Evolutionary conservation across 2,797 vertebrate genomes (phyloP), one percentile per base, ranked within the genome.

Genomic region (Botia kubotai): DNA sequence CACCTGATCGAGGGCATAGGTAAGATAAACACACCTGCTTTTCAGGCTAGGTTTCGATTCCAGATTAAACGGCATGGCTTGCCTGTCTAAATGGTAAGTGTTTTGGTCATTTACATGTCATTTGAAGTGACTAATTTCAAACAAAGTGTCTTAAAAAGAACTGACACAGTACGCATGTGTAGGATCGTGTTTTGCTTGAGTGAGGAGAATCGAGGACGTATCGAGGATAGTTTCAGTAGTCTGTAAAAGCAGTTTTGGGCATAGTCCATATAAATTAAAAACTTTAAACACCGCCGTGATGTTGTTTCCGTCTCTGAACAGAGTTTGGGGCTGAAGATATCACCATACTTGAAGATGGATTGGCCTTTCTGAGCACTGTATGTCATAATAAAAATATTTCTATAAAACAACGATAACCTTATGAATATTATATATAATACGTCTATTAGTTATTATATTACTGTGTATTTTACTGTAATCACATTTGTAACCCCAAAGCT

Each of bases 291-390:
- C 26, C 52, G 50, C 19, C 23, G 21, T 77, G 4, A 12, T 57
- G 8, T 0, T 33, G 46, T 83, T 68, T n/a, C 11, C 81, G 52
- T 88, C 12, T 80, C 57, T 76, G 7, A 29, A 33, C 88, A 94
- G 92, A 92, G n/a, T 82, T 69, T 84, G 93, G 93, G 13, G 92
- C 97, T 6, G 97, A 98, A 88, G 97, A 98, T 82, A 96, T 98
- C 1, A 96, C 96, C 7, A 90, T 98, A 63, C 91, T 96, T 82
- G 93, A 90, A 65, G 90, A 92, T 75, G 95, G 97, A 16, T 88
- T 95, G 69, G 95, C 96, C 86, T 94, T 98, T 85, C 96, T 98
- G 90, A 98, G 96, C 75, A 86, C 90, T 17, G 97, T 98, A 89
- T 95, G 97, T 95, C 33, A 36, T 26, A 33, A 16, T 46, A 19